These are phyloP conservation scores for Cephus runcator DNA, from an alignment of 2,888 invertebrate genomes.

Conservation along the genomic window DNA sequence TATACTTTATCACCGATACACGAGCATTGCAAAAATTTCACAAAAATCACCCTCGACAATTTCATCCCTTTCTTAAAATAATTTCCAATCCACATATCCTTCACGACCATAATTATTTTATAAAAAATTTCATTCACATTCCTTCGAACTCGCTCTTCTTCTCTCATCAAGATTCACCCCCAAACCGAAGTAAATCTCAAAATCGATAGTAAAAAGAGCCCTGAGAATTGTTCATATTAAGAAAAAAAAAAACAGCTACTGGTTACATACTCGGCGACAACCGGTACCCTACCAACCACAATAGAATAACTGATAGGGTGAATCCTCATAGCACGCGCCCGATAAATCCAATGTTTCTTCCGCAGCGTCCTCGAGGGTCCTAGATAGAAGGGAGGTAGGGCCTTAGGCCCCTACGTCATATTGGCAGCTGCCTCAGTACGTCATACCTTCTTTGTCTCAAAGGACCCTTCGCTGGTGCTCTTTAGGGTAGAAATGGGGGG, in stretches of 20 bases:
- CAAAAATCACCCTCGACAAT: not conserved
- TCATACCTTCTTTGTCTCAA: constrained; percentile 65
- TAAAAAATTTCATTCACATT: not conserved
- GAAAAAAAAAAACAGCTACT: not conserved
- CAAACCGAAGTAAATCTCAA: not conserved
- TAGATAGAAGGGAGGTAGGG: constrained; percentile 3
- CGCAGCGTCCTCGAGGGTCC: constrained; percentile 4
- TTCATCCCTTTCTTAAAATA: not conserved
- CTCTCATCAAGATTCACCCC: not conserved
- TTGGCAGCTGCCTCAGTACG: constrained; percentile 60
- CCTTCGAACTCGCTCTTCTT: not conserved
- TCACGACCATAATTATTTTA: not conserved
- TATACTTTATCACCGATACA: not conserved
- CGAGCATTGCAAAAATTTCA: not conserved
- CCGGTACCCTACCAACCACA: not conserved
- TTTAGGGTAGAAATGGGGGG: constrained; percentile 53
- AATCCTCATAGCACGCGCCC: not conserved
- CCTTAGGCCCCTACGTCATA: constrained; percentile 54
- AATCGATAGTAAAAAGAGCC: not conserved
- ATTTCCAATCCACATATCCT: not conserved
- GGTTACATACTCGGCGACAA: not conserved
- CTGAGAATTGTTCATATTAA: not conserved
- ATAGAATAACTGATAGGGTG: not conserved
- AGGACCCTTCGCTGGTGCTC: constrained; percentile 58
- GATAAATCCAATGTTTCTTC: not conserved